phyloP scores from a whole-genome alignment of 2,797 vertebrate genomes.

The Gephyroberyx darwinii region DNA sequence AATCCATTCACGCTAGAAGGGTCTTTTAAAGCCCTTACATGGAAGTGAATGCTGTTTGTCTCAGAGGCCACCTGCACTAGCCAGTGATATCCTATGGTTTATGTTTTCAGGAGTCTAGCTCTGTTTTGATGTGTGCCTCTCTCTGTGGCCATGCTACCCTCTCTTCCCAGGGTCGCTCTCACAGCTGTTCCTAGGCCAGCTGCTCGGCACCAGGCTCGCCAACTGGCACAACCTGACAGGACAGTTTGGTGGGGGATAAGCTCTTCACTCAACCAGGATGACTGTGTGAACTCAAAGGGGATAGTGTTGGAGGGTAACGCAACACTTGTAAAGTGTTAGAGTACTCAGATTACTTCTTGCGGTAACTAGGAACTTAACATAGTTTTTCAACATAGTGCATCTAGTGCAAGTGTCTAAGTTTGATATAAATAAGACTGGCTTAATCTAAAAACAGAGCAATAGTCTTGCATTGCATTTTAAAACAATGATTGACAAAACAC shows the following conservation, averaged over 20 bases:
- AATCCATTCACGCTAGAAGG: too few species aligned
- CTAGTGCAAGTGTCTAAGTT: too few species aligned
- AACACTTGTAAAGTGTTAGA: background rate
- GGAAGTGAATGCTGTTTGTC: slow-evolving; percentile 60
- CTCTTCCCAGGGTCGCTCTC: slow-evolving; percentile 62
- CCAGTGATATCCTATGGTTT: slow-evolving; percentile 65
- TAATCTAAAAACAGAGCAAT: too few species aligned
- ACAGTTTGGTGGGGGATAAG: slow-evolving; percentile 10
- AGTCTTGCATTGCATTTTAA: too few species aligned
- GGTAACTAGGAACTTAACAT: too few species aligned
- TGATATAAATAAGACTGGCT: too few species aligned
- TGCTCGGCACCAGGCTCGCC: slow-evolving; percentile 41
- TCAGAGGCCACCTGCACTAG: slow-evolving; percentile 62
- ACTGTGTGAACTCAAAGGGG: slow-evolving; percentile 7
- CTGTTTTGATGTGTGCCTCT: slow-evolving; percentile 64
- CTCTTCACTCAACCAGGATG: slow-evolving; percentile 7
- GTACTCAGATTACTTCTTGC: too few species aligned
- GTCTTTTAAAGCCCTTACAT: slow-evolving; percentile 14
- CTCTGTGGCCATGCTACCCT: slow-evolving; percentile 49
- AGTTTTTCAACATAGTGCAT: too few species aligned
- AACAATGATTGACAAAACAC: too few species aligned
- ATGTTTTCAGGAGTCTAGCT: slow-evolving; percentile 61
- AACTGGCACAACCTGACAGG: slow-evolving; percentile 35
- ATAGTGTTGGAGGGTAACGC: background rate
- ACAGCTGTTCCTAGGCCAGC: slow-evolving; percentile 70